These are phyloP conservation scores for Mirounga angustirostris DNA, from an alignment of 2,113 vertebrate genomes.

Conservation along the genomic window DNA sequence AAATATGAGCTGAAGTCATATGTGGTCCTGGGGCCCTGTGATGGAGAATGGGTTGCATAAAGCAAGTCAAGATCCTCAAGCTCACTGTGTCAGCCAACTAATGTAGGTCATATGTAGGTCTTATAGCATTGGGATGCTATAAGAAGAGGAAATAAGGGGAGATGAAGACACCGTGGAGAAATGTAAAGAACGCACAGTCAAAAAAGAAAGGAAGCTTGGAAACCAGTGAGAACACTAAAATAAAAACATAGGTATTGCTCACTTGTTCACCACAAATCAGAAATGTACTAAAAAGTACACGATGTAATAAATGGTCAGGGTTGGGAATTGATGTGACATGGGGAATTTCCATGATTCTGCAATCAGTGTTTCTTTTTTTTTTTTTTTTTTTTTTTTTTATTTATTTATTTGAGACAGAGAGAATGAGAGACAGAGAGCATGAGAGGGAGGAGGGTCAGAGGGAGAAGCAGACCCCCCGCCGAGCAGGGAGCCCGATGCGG, in stretches of 20 bases:
- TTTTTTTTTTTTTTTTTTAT: too few relatives aligned
- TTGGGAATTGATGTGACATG: not conserved
- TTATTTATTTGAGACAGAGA: too few relatives aligned
- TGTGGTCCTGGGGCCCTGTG: not conserved
- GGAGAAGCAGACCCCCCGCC: too few relatives aligned
- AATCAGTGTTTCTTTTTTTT: not conserved
- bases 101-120: not conserved
- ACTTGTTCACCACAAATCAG: not conserved
- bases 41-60: not conserved
- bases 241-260: not conserved
- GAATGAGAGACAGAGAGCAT: too few relatives aligned
- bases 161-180: not conserved
- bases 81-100: not conserved
- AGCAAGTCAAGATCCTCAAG: not conserved
- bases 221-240: not conserved
- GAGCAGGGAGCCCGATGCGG: too few relatives aligned
- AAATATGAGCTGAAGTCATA: not conserved
- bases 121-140: not conserved
- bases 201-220: not conserved
- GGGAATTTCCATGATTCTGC: not conserved
- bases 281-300: slow-evolving; percentile 13
- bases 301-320: not conserved
- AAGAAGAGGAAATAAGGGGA: not conserved
- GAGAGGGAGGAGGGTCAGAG: too few relatives aligned
- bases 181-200: not conserved